Base-by-base conservation (phyloP, 2,888 invertebrate species). In the Amphimallon solstitiale region DNA sequence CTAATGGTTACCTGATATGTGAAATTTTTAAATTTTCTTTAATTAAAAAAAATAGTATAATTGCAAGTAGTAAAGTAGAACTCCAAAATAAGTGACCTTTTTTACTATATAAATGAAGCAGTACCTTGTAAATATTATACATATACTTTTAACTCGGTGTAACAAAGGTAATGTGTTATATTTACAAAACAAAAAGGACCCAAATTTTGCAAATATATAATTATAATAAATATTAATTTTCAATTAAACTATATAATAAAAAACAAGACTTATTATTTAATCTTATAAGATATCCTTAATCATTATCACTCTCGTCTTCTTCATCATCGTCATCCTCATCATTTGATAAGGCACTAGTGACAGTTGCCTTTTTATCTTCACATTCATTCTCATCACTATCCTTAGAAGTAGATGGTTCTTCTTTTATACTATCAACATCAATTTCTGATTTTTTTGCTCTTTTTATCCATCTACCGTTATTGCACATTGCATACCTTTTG, bases 21-120 rank as follows among this genome's bases (percentile, higher is more conserved):
- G 60, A 51, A 61, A 59, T 51, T 43, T 61, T 61, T 56, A 40
- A 38, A 51, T 65, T 45, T 63, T 17, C 4, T 38, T 37, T 52
- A 17, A 38, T 21, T 34, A 62, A 17, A 15, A 17, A 62, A 62
- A 49, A 14, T 52, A 64, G 46, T 46, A 45, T 54, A 60, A 65
- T 60, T 61, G 60, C 60, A 65, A 61, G 54, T 64, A 64, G 64
- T 46, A 46, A 46, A 60, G 72, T 74, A 73, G 74, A 75, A 76
- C 77, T 77, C 77, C 76, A 78, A 78, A 76, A 73, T 76, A 82
- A 82, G 81, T 82, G 81, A 81, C 81, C 81, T 82, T 79, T 77
- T 79, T 78, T 80, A 78, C 78, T 79, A 77, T 78, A 77, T 79
- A 79, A 80, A 59, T 68, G 45, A 70, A 78, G 75, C 79, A 80